Evolutionary conservation across 1,140 invertebrate species (phyloP).

Genomic region (Aporrectodea caliginosa): DNA sequence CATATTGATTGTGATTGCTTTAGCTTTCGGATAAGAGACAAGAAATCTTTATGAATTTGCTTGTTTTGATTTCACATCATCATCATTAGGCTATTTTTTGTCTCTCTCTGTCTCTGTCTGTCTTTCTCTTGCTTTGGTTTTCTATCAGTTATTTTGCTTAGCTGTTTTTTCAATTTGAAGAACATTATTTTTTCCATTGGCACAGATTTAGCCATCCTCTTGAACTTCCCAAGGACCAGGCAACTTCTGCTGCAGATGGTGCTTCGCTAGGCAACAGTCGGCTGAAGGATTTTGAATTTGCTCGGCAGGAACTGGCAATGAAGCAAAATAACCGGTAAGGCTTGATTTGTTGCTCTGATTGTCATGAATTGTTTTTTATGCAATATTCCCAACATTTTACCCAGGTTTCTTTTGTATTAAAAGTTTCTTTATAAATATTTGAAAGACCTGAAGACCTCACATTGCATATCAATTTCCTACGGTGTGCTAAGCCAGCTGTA

Average conservation of each 20-base stretch:
- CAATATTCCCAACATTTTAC: too few species aligned
- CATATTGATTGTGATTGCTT: not conserved
- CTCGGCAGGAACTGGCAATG: conserved; percentile 63
- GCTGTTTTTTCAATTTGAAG: too few species aligned
- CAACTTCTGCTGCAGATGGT: too few species aligned
- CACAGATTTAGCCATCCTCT: conserved; percentile 50
- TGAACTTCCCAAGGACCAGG: conserved; percentile 47
- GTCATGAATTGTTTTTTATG: too few species aligned
- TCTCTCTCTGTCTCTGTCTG: not conserved
- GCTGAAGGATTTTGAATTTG: conserved; percentile 62
- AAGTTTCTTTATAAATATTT: not conserved
- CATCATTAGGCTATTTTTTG: conserved; percentile 11
- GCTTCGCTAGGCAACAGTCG: conserved; percentile 36
- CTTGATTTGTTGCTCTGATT: conserved; percentile 22
- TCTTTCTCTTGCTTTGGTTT: not conserved
- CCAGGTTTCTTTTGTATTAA: not conserved
- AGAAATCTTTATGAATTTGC: not conserved
- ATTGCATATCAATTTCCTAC: not conserved
- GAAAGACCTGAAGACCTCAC: not conserved
- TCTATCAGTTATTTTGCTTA: too few species aligned
- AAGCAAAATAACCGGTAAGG: conserved; percentile 60
- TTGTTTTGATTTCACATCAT: not conserved
- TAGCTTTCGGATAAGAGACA: not conserved
- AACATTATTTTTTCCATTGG: conserved; percentile 38
- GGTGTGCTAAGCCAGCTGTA: not conserved